Base-by-base conservation (phyloP, 2,888 invertebrate genomes). In the Drosophila percnosoma region DNA sequence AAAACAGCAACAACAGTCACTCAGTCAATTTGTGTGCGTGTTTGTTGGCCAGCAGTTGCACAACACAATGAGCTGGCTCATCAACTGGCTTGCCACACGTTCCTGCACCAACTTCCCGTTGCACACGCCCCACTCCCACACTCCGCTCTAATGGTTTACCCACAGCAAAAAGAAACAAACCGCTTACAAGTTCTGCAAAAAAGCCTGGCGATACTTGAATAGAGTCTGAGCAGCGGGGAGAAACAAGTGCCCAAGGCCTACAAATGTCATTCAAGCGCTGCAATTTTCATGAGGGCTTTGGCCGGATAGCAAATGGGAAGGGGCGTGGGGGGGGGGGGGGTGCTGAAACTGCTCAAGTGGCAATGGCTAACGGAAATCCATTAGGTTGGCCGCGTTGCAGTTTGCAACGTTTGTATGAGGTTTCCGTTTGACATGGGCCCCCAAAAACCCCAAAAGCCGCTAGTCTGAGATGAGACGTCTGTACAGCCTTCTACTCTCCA, bases 281-380 rank as follows among this genome's bases (percentile, higher is more conserved):
- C 72, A 78, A 78, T 75, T 71, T 67, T 63, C 63, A 75, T 69
- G 67, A 71, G 62, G 71, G 76, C 15, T 60, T 42, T 24, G 21
- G 1, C 1, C 13, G 21, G 40, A 24, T 15, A 10, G 4, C 1
- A 11, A 38, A 33, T 27, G 24, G 10, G 27, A 21, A 7, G 10
- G 10, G 15, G 15, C 0, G n/a, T 29, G 10, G 21, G 10, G 40
- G 24, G 24, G 27, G 4, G 0, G 27, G 15, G 29, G 34, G 10
- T 13, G 52, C n/a, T 45, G 48, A 10, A 60, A 53, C 71, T 57
- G 48, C 76, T 84, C 87, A 84, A 88, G 88, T 86, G 82, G 73
- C 84, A 75, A 75, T 70, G 82, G 83, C 82, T 75, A 74, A 69
- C 89, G 87, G 87, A 87, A 89, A 89, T 87, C 89, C 87, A 87